These are phyloP conservation scores for Andinoacara biseriatus DNA, from an alignment of 2,113 vertebrate species.

Conservation along the genomic window DNA sequence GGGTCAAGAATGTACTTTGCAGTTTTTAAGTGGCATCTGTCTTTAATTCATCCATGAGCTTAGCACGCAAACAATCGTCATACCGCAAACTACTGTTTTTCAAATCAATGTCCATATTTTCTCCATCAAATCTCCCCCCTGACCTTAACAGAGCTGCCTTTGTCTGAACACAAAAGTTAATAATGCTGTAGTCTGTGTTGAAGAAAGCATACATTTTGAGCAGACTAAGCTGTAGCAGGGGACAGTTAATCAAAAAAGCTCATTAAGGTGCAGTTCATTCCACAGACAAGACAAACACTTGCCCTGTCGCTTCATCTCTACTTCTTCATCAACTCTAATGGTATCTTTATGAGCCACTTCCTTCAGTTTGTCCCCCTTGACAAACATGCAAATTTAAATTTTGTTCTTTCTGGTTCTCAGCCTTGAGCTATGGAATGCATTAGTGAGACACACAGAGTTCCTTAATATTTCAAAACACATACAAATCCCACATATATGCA, in stretches of 20 bases:
- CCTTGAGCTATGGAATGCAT: not conserved
- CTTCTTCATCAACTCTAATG: conserved; percentile 1
- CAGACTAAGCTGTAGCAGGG: not conserved
- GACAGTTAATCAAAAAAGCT: conserved; percentile 13
- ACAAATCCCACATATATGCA: not conserved
- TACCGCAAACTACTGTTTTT: not conserved
- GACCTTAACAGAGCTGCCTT: not conserved
- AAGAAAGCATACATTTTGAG: not conserved
- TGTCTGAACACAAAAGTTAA: not conserved
- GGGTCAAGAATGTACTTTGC: not conserved
- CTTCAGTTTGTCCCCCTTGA: not conserved
- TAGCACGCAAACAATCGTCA: not conserved
- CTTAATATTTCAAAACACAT: conserved; percentile 10
- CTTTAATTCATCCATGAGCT: not conserved
- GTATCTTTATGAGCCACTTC: conserved; percentile 21
- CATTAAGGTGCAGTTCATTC: conserved; percentile 30
- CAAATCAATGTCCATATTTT: not conserved
- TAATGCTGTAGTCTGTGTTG: not conserved
- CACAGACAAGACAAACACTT: conserved; percentile 15
- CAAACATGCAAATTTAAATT: not conserved
- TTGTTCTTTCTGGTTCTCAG: not conserved
- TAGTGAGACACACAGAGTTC: not conserved
- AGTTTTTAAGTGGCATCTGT: not conserved
- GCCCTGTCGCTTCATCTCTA: not conserved
- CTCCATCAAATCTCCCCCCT: not conserved